phyloP scores from a whole-genome alignment of 1,140 invertebrate genomes.

The Euwallacea similis region DNA sequence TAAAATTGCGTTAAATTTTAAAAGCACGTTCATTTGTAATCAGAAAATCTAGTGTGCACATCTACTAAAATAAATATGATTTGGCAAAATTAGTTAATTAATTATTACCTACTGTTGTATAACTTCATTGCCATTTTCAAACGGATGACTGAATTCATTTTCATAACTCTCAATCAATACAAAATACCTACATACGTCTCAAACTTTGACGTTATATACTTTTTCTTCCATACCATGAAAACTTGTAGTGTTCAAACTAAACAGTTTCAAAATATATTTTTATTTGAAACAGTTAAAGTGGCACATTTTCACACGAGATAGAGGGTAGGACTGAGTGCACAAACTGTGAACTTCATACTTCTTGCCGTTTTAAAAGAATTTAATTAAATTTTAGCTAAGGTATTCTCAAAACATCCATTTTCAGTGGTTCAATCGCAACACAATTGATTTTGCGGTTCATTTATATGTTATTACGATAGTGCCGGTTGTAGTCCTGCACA shows the following conservation, averaged over 20 bases:
- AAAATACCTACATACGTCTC: too few relatives aligned
- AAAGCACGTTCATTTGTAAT: not conserved
- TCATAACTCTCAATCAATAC: too few relatives aligned
- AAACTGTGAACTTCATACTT: too few relatives aligned
- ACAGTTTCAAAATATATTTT: too few relatives aligned
- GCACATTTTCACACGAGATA: too few relatives aligned
- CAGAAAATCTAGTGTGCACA: not conserved
- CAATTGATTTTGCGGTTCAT: not conserved
- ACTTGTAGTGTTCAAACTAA: too few relatives aligned
- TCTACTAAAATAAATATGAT: not conserved
- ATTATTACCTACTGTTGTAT: not conserved
- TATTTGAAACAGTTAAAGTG: too few relatives aligned
- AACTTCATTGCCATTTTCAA: not conserved
- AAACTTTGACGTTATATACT: too few relatives aligned
- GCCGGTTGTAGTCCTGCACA: constrained; percentile 29
- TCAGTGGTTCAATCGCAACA: not conserved
- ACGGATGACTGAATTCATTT: too few relatives aligned
- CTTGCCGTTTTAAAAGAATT: not conserved
- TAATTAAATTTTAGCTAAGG: not conserved
- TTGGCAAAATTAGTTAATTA: constrained; percentile 5
- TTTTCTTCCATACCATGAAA: too few relatives aligned
- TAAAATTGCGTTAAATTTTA: too few relatives aligned
- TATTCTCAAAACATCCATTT: not conserved
- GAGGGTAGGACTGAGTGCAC: too few relatives aligned
- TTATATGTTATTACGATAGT: constrained; percentile 8